Evolutionary conservation across 2,113 vertebrate species (phyloP).

Genomic region (Tachycineta bicolor): DNA sequence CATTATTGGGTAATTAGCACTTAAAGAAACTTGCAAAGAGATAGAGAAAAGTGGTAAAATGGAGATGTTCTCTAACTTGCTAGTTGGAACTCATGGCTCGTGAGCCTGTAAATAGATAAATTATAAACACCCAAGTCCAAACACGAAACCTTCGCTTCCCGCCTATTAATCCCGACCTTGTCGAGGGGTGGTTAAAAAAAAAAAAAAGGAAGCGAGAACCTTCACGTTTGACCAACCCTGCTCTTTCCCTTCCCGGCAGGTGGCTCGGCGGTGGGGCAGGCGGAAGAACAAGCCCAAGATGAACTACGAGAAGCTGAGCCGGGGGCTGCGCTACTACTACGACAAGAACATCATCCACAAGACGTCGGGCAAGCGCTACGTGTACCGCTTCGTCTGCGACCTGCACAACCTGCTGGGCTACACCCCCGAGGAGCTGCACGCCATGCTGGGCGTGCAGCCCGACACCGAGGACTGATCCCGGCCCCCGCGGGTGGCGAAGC

Average conservation of each 20-base stretch:
- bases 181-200: background rate
- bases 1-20: background rate
- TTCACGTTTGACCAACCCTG: background rate
- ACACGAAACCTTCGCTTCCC: rapidly evolving
- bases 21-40: background rate
- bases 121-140: background rate
- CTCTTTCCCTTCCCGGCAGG: constrained; percentile 48
- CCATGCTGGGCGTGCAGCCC: constrained; percentile 86
- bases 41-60: too few species aligned
- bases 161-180: background rate
- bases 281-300: constrained; percentile 93
- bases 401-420: constrained; percentile 88
- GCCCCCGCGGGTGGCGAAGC: rapidly evolving
- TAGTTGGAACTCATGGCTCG: background rate
- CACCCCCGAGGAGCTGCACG: constrained; percentile 84
- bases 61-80: background rate
- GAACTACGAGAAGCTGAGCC: constrained; percentile 93
- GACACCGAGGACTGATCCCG: constrained; percentile 86
- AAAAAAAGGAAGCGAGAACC: background rate
- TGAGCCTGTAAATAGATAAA: background rate
- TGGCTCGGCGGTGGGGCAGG: constrained; percentile 88
- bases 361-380: constrained; percentile 88
- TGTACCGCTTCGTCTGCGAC: constrained; percentile 91
- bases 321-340: constrained; percentile 88
- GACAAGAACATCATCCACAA: constrained; percentile 96